phyloP scores from a whole-genome alignment of 2,113 vertebrate genomes.

The Recurvirostra avosetta region DNA sequence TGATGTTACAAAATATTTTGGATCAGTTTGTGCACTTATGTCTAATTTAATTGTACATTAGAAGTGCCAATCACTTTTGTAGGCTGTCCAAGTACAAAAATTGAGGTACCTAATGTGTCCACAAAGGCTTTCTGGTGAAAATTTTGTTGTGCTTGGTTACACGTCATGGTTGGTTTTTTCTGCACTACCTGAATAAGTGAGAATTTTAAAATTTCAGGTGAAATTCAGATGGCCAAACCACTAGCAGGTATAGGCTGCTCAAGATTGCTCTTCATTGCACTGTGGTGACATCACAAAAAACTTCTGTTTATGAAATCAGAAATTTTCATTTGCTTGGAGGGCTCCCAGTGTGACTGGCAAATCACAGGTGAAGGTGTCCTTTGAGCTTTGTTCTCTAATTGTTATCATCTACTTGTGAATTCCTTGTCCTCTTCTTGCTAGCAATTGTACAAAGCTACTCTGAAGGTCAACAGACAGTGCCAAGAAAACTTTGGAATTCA shows the following conservation, averaged over 20 bases:
- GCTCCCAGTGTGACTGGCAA: background rate
- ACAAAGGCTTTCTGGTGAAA: background rate
- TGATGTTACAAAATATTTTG: background rate
- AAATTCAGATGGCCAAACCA: background rate
- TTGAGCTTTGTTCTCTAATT: background rate
- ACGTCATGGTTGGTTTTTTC: background rate
- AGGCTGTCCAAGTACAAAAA: background rate
- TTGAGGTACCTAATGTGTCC: background rate
- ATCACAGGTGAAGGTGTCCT: background rate
- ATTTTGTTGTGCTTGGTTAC: background rate
- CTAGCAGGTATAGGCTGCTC: background rate
- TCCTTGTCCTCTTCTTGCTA: background rate
- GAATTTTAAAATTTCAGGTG: background rate
- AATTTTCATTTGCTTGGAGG: background rate
- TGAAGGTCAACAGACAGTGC: constrained; percentile 28
- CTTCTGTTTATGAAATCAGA: background rate
- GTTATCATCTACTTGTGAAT: background rate
- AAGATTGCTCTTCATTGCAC: background rate
- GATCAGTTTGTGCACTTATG: background rate
- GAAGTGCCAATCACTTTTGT: background rate
- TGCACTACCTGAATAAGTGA: background rate
- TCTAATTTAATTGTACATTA: background rate
- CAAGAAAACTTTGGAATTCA: constrained; percentile 32
- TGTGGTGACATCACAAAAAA: background rate
- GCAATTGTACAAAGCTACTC: background rate